Percentiles rank a stretch among this genome's conserved stretches.
Conservation (phyloP, 1,140 invertebrate species). For the Mizuhopecten yessoensis region DNA sequence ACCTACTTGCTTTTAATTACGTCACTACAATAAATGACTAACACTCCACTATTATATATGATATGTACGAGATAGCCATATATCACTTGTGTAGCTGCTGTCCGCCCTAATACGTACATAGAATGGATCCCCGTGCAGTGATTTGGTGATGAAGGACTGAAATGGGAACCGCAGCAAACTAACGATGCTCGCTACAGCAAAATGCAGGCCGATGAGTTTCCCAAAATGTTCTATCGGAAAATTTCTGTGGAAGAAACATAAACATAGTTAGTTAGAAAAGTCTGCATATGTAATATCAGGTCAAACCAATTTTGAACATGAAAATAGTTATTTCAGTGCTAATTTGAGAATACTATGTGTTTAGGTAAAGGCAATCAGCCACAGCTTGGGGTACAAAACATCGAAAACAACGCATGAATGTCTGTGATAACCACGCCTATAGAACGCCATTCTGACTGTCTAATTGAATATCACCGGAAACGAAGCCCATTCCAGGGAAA, state of each 20-base stretch:
- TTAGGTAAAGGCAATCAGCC: no score
- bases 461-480: no score
- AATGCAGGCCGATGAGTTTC: constrained; percentile 68
- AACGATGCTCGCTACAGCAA: constrained; percentile 63
- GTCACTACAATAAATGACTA: no score
- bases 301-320: background rate
- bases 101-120: constrained; percentile 56
- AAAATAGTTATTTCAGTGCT: background rate
- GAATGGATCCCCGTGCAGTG: constrained; percentile 56
- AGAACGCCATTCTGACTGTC: no score
- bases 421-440: no score
- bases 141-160: constrained; percentile 53
- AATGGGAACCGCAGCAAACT: constrained; percentile 67
- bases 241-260: constrained; percentile 62
- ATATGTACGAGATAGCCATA: no score
- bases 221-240: constrained; percentile 72
- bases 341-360: no score
- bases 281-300: background rate
- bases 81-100: background rate
- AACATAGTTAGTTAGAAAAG: background rate
- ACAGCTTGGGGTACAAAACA: no score
- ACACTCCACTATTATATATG: no score
- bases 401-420: no score
- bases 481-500: no score
- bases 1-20: no score